Percentiles rank a stretch among this genome's conserved stretches.
phyloP scores from a whole-genome alignment of 2,113 vertebrate species.

The Nothobranchius furzeri region DNA sequence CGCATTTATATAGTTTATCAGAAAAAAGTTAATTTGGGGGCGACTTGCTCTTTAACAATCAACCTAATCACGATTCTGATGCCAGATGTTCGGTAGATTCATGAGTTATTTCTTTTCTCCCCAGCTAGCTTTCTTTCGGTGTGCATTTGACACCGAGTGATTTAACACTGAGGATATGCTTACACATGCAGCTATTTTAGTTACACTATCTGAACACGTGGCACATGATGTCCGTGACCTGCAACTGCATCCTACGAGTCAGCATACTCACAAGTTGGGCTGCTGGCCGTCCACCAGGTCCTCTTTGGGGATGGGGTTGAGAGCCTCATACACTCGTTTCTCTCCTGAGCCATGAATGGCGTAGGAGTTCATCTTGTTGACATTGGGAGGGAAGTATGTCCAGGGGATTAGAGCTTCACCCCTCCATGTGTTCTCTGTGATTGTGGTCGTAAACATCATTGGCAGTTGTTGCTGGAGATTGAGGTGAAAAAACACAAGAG shows the following conservation, averaged over 20 bases:
- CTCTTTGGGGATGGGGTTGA: conserved; percentile 73
- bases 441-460: conserved; percentile 69
- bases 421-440: conserved; percentile 66
- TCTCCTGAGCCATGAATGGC: conserved; percentile 75
- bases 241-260: not conserved
- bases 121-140: not conserved
- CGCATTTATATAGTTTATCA: too few relatives aligned
- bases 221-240: not conserved
- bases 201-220: not conserved
- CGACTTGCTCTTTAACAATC: too few relatives aligned
- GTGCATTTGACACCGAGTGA: not conserved
- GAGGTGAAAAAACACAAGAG: conserved; percentile 4
- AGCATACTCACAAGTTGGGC: conserved; percentile 76
- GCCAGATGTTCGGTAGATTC: not conserved
- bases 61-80: not conserved
- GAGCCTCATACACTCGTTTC: conserved; percentile 71
- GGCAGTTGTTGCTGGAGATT: conserved; percentile 77
- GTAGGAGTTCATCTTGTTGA: conserved; percentile 83
- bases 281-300: conserved; percentile 65
- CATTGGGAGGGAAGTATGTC: conserved; percentile 75
- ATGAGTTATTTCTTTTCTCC: not conserved
- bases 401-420: conserved; percentile 73
- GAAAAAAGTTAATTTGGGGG: too few relatives aligned
- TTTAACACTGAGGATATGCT: not conserved
- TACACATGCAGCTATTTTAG: not conserved